Base-by-base conservation (phyloP, 1,140 invertebrate genomes). In the Zaprionus taronus region DNA sequence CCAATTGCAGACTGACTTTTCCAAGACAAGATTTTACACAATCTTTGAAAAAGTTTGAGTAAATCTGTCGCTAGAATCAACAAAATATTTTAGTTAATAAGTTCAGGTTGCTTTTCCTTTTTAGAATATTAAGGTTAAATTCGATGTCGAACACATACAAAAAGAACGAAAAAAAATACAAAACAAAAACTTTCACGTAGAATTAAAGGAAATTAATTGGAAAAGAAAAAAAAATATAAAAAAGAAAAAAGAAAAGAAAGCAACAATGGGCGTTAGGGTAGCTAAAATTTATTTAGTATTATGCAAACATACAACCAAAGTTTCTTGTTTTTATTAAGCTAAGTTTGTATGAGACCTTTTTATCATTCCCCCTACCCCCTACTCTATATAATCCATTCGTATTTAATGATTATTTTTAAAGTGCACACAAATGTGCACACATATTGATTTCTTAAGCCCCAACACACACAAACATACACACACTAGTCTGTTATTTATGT, bases 401-500 rank as follows among this genome's bases (percentile, higher is more conserved):
- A 20, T 44, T 60, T 60, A 61, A 47, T 55, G 17, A 66, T 36
- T 38, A 55, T 77, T 70, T 67, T 74, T 74, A 6, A 20, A 72
- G 38, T 57, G 81, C 74, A 69, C 66, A 69, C 47, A 69, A 55
- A 68, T 68, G 60, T 70, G 70, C 83, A 78, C 73, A 56, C 70
- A 69, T 80, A 70, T 80, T 87, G 72, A 70, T 81, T 89, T 89
- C 61, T 70, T 75, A 72, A 75, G 44, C 64, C 67, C 74, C n/a
- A 62, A 56, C 17, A 79, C 70, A 76, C 20, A 78, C 41, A 76
- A 60, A 80, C 44, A 75, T 68, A 81, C 83, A 79, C 78, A 81
- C 85, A 89, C 84, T 89, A 89, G 84, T 89, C 84, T 89, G 84
- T 89, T 89, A 89, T 90, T 86, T 86, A 89, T 86, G 83, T 87